Conservation (phyloP, 2,797 vertebrate genomes). For the Sciurus vulgaris region DNA sequence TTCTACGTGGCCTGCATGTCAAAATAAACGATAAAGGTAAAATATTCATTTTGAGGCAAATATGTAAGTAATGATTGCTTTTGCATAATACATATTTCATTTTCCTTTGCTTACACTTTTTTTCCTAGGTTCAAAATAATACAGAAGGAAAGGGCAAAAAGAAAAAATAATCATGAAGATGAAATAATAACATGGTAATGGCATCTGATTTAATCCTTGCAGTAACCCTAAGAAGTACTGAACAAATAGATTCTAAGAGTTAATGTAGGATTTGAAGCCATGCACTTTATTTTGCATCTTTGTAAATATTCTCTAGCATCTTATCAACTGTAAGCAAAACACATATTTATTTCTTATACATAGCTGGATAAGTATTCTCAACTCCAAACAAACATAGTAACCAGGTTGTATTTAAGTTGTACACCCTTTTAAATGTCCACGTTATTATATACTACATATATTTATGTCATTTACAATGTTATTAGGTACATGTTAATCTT, state of each 20-base stretch:
- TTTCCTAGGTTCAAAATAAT: constrained; percentile 25
- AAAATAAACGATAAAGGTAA: constrained; percentile 21
- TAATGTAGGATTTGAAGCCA: neutral
- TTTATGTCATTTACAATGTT: neutral
- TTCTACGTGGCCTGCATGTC: neutral
- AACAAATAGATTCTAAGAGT: neutral
- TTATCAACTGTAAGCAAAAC: constrained; percentile 35
- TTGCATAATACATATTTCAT: neutral
- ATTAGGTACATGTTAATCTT: neutral
- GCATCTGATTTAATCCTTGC: neutral
- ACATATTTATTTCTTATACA: neutral
- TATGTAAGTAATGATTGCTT: neutral
- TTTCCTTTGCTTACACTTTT: neutral
- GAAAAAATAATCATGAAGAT: neutral
- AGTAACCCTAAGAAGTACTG: neutral
- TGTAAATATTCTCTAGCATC: constrained; percentile 21
- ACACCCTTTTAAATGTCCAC: neutral
- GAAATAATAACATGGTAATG: neutral
- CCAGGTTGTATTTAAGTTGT: neutral
- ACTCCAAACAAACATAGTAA: constrained; percentile 35
- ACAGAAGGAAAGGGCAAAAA: neutral
- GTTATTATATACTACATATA: neutral
- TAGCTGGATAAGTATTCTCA: neutral
- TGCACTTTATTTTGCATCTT: neutral
- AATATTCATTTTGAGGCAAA: constrained; percentile 24